Evolutionary conservation across 2,113 vertebrate genomes (phyloP), one percentile per base, ranked within the genome.

Genomic region (Cynoglossus semilaevis): DNA sequence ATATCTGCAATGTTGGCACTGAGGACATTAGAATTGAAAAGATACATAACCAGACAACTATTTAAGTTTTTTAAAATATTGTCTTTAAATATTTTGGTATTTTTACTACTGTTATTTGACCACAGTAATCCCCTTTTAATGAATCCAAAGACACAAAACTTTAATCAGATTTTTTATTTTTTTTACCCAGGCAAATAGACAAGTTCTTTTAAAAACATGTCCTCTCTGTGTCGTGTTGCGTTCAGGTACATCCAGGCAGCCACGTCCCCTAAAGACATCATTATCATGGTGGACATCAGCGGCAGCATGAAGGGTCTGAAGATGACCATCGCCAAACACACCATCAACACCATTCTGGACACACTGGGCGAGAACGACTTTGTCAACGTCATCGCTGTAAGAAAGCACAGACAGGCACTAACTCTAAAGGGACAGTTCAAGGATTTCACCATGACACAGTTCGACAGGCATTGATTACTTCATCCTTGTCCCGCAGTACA

Each of bases 351-450:
- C 71, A 94, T 98, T 77, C 66, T 99, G 85, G 96, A 99, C 73
- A 98, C 96, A 0, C 83, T 99, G 57, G 96, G 96, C 3, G 96
- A 99, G 76, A 98, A 99, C 0, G 96, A 99, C 89, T 99, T 99
- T 49, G 93, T 99, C 73, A 99, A 99, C 57, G 89, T 99, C 75
- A 97, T 99, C 2, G 94, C 95, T 5, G 96, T 99, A 82, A 87
- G 88, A 43, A 15, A 1, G 51, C 43, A 43, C 43, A 36, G 0
- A 43, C 55, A 36, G 5, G 5, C 5, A 7, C 35, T 16, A 58
- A 19, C 19, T 8, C 9, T 15, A 14, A 15, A 11, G n/a, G 35
- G 51, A 52, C 40, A 40, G 18, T 40, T 17, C 51, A 36, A 29
- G 22, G 22, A 29, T 29, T 29, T 29, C 6, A 29, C 22, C 2